Evolutionary conservation across 2,888 invertebrate species (phyloP).

Genomic region (Leptopilina syphax): DNA sequence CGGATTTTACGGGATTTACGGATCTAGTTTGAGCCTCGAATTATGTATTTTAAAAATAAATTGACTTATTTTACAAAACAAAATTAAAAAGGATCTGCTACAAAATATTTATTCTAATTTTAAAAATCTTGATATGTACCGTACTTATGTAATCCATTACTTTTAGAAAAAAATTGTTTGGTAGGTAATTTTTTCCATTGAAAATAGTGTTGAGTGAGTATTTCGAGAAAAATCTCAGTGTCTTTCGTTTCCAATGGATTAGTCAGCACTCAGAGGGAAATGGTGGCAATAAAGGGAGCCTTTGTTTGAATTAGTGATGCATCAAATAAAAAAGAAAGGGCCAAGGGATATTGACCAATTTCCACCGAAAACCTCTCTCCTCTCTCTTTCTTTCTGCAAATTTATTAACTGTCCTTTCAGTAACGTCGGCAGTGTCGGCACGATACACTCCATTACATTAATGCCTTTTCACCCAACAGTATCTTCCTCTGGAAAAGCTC

Average conservation of each 20-base stretch:
- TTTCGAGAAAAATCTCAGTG: neutral
- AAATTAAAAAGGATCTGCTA: too few relatives aligned
- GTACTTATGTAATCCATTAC: too few relatives aligned
- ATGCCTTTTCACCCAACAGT: conserved; percentile 21
- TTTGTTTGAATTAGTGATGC: neutral
- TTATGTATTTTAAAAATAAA: too few relatives aligned
- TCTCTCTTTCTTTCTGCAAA: neutral
- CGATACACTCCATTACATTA: conserved; percentile 25
- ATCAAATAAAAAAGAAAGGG: neutral
- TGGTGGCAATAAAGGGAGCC: neutral
- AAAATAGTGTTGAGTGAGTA: too few relatives aligned
- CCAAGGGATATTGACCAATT: conserved; percentile 18
- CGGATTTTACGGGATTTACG: too few relatives aligned
- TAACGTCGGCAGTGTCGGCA: neutral
- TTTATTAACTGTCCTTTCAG: conserved; percentile 37
- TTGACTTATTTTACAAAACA: too few relatives aligned
- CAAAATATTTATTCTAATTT: too few relatives aligned
- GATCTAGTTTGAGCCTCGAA: too few relatives aligned
- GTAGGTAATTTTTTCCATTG: too few relatives aligned
- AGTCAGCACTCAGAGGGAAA: neutral
- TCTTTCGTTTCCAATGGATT: neutral
- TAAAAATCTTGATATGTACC: too few relatives aligned
- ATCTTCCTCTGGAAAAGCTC: conserved; percentile 6
- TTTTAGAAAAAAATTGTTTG: too few relatives aligned
- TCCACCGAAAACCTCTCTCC: conserved; percentile 4